Percentiles rank a stretch among this genome's conserved stretches.
Conservation (phyloP, 2,113 vertebrate species). For the Coracopsis vasa region DNA sequence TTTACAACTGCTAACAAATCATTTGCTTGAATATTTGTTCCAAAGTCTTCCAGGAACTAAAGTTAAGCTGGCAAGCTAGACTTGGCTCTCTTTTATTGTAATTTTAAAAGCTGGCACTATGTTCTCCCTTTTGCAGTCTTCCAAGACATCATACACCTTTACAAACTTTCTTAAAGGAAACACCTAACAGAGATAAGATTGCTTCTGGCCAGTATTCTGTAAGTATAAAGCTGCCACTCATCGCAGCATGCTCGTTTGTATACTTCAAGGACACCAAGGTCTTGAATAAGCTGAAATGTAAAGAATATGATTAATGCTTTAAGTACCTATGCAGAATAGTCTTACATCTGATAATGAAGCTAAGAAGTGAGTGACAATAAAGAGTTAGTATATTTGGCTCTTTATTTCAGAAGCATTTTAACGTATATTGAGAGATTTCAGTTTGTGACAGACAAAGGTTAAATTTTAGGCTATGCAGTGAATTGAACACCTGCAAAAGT, state of each 20-base stretch:
- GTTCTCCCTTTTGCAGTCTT: not conserved
- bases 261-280: not conserved
- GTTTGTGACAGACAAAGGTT: not conserved
- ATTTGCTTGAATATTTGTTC: not conserved
- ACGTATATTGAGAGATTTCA: not conserved
- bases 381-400: not conserved
- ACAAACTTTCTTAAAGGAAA: not conserved
- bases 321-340: not conserved
- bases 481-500: not conserved
- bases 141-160: not conserved
- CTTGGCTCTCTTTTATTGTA: not conserved
- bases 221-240: not conserved
- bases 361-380: not conserved
- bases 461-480: not conserved
- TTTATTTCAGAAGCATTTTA: not conserved
- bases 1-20: not conserved
- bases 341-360: not conserved
- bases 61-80: not conserved
- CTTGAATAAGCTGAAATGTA: not conserved
- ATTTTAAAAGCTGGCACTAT: not conserved
- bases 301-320: not conserved
- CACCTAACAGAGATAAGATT: not conserved
- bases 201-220: not conserved
- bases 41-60: not conserved
- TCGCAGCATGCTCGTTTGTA: not conserved